Conservation (phyloP, 2,888 invertebrate species). For the Drosophila ezoana region DNA sequence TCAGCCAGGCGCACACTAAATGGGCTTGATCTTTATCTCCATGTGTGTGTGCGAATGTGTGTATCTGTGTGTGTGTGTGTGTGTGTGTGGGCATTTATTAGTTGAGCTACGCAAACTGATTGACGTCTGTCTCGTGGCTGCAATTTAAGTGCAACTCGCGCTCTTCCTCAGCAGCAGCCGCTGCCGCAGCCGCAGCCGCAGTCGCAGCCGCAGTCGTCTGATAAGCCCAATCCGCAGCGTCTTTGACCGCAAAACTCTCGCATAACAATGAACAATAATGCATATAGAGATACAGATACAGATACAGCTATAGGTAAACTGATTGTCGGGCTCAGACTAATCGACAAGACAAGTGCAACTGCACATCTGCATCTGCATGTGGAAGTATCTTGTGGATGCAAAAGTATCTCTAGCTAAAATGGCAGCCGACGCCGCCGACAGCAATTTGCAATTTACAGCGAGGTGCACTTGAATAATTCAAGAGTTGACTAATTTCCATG, state of each 20-base stretch:
- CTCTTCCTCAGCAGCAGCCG: slow-evolving; percentile 25
- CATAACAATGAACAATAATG: slow-evolving; percentile 27
- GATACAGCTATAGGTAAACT: slow-evolving; percentile 4
- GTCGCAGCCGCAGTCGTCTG: slow-evolving; percentile 25
- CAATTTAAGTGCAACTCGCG: slow-evolving; percentile 78
- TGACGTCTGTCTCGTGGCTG: slow-evolving; percentile 79
- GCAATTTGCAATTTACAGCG: slow-evolving; percentile 26
- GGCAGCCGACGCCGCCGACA: background rate
- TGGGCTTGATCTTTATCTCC: slow-evolving; percentile 74
- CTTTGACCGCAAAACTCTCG: slow-evolving; percentile 46
- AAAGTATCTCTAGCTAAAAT: slow-evolving; percentile 1
- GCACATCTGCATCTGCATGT: slow-evolving; percentile 6
- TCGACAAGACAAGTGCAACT: slow-evolving; percentile 34
- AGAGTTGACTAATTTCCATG: slow-evolving; percentile 19
- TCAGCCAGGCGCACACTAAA: slow-evolving; percentile 45
- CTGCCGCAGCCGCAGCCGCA: slow-evolving; percentile 1
- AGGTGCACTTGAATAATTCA: slow-evolving; percentile 61
- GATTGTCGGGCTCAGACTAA: slow-evolving; percentile 28
- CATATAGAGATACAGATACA: slow-evolving; percentile 11
- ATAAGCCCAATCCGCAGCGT: slow-evolving; percentile 43
- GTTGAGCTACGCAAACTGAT: slow-evolving; percentile 74
- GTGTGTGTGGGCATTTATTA: slow-evolving; percentile 45
- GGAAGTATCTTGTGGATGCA: slow-evolving; percentile 8
- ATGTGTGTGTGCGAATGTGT: slow-evolving; percentile 11
- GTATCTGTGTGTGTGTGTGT: slow-evolving; percentile 19